Base-by-base conservation (phyloP, 1,140 invertebrate species). In the Drosophila leontia region DNA sequence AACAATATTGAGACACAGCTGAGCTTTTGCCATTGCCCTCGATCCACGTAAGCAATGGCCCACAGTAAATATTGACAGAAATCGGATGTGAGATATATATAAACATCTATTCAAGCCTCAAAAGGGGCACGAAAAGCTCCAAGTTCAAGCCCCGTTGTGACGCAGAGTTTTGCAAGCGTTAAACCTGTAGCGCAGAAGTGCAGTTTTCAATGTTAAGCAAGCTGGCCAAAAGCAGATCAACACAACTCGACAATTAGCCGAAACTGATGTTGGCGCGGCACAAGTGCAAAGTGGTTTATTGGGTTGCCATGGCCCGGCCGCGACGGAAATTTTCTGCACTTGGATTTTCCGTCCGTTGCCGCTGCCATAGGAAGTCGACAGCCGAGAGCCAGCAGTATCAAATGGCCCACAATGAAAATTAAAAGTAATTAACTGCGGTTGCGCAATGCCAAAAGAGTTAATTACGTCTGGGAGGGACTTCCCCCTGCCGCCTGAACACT, bases 371-470 rank as follows among this genome's bases (percentile, higher is more conserved):
- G 82, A 85, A 84, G 82, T 85, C 12, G 41, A 9, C 7, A 8
- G 45, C 35, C 26, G 29, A 29, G 5, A 29, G 48, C 29, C n/a
- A 34, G 37, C 11, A 62, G 57, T 50, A 45, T 55, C 71, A 80
- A 32, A 51, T 82, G 79, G 78, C 72, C 58, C 58, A 80, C 82
- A 80, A 84, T 74, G 82, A 85, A 84, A 84, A 84, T 85, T 80
- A 84, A 85, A 72, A 80, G 67, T 81, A 84, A 81, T 84, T 85
- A 78, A 80, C 77, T 76, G n/a, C n/a, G 67, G 47, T 84, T 84
- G 78, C 68, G 82, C 55, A 84, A 84, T 85, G 34, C 44, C 42
- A 47, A 76, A 59, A 62, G 41, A 72, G 62, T 74, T 81, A 84
- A 85, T 81, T 80, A 68, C 42, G 23, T 19, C 23, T 35, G 42